Evolutionary conservation across 2,888 invertebrate species (phyloP).

Genomic region (Coelinius sp.): DNA sequence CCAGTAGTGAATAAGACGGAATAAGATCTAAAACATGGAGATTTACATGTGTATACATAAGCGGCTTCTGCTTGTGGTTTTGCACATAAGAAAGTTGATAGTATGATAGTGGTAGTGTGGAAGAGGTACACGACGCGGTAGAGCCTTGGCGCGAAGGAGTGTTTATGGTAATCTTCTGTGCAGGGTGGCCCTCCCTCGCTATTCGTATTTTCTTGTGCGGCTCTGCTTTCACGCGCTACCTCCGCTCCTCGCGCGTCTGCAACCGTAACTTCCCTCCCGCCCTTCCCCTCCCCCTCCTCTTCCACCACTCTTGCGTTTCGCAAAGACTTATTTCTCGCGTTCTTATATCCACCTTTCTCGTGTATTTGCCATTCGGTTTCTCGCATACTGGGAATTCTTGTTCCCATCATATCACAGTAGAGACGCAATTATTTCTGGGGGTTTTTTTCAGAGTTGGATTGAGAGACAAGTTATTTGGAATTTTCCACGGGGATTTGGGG

Average conservation of each 20-base stretch:
- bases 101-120: constrained; percentile 15
- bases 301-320: background rate
- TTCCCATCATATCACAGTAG: background rate
- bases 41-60: constrained; percentile 62
- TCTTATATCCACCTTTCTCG: constrained; percentile 12
- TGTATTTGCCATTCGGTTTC: constrained; percentile 1
- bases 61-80: constrained; percentile 21
- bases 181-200: constrained; percentile 60
- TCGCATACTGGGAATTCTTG: constrained; percentile 29
- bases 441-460: background rate
- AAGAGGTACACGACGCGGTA: constrained; percentile 50
- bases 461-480: background rate
- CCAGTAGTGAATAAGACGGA: constrained; percentile 43
- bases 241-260: background rate
- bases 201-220: constrained; percentile 23
- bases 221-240: constrained; percentile 18
- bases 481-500: background rate
- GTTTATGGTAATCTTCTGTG: constrained; percentile 61
- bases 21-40: constrained; percentile 61
- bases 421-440: background rate
- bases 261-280: background rate
- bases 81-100: constrained; percentile 20
- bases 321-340: constrained; percentile 20
- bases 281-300: background rate
- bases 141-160: constrained; percentile 50